Conservation (phyloP, 2,888 invertebrate species). For the Mythimna impura region DNA sequence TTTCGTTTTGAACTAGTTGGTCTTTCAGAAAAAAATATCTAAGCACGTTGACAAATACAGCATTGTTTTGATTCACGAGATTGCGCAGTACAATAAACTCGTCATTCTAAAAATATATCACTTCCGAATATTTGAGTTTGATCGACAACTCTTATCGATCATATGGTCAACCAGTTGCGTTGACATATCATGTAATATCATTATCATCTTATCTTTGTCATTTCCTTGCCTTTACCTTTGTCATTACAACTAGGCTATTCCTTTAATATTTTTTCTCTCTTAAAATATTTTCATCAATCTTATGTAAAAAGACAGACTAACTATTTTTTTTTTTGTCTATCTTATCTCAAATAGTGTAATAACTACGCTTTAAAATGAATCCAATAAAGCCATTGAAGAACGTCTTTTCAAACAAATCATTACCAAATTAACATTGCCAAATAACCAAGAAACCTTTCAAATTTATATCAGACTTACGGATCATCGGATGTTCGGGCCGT, state of each 20-base stretch:
- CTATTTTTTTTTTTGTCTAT: neutral
- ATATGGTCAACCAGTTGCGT: constrained; percentile 10
- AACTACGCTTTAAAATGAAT: neutral
- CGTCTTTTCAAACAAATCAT: constrained; percentile 11
- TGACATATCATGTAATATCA: constrained; percentile 1
- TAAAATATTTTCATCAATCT: neutral
- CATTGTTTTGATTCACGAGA: neutral
- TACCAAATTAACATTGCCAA: constrained; percentile 27
- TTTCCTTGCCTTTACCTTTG: neutral
- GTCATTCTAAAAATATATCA: constrained; percentile 9
- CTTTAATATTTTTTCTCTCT: neutral
- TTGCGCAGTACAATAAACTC: neutral
- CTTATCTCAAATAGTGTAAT: neutral
- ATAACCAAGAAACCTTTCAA: constrained; percentile 27
- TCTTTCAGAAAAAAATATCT: neutral
- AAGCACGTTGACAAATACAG: neutral
- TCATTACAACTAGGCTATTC: no score
- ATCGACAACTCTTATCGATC: constrained; percentile 36
- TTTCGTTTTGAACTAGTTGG: neutral
- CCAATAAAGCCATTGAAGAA: constrained; percentile 14
- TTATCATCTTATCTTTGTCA: neutral
- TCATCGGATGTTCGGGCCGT: constrained; percentile 54
- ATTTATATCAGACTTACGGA: constrained; percentile 44
- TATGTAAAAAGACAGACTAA: neutral
- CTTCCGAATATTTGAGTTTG: neutral